Conservation (phyloP, 2,888 invertebrate species). For the Aricia artaxerxes region DNA sequence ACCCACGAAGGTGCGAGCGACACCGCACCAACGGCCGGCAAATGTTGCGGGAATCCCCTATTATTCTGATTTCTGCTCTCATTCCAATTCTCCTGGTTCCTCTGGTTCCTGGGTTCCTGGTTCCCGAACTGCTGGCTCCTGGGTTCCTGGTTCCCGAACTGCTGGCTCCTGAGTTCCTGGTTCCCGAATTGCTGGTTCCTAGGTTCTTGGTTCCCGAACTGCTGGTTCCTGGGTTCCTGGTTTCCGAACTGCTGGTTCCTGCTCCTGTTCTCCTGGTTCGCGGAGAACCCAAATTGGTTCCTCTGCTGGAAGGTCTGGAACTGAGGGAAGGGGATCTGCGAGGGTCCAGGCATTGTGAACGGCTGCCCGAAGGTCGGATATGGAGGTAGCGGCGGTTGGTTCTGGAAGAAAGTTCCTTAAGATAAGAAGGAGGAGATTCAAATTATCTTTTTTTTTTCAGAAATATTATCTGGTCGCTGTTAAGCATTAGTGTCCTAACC, state of each 20-base stretch:
- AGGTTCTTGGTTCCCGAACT: constrained; percentile 31
- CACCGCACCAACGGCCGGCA: constrained; percentile 51
- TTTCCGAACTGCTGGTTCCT: constrained; percentile 32
- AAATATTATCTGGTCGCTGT: no score
- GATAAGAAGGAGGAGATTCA: no score
- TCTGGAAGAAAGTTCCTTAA: constrained; percentile 44
- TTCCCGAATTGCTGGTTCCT: constrained; percentile 46
- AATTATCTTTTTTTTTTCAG: no score
- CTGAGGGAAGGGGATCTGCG: constrained; percentile 58
- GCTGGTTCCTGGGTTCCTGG: constrained; percentile 45
- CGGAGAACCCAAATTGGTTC: constrained; percentile 43
- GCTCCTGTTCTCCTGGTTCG: constrained; percentile 35
- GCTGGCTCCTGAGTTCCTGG: constrained; percentile 33
- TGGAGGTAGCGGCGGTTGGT: constrained; percentile 55
- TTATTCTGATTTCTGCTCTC: constrained; percentile 35
- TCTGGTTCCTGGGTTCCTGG: constrained; percentile 45
- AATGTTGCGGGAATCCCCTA: constrained; percentile 52
- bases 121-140: constrained; percentile 30
- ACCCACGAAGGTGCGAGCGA: constrained; percentile 57
- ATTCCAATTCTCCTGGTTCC: not conserved
- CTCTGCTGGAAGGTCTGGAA: constrained; percentile 49
- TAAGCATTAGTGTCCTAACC: no score
- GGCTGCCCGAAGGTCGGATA: constrained; percentile 57
- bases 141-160: constrained; percentile 36
- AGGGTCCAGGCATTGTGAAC: constrained; percentile 52